Evolutionary conservation across 2,888 invertebrate species (phyloP).

Genomic region (Tetragonula carbonaria): DNA sequence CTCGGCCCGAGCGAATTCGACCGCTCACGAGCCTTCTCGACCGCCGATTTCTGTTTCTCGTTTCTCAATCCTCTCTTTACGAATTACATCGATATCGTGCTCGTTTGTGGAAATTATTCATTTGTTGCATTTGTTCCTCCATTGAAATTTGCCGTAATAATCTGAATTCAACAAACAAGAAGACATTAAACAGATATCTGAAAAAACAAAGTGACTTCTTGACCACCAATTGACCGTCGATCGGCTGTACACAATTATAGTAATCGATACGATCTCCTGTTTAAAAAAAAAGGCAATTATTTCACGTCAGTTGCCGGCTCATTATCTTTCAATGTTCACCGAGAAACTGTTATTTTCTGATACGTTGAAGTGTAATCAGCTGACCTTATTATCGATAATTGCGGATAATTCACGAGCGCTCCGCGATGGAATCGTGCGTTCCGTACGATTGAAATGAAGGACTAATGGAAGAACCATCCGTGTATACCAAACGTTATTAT

Average conservation of each 20-base stretch:
- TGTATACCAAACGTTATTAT: conserved; percentile 25
- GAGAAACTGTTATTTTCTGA: conserved; percentile 23
- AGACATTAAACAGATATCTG: neutral
- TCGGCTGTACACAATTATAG: conserved; percentile 14
- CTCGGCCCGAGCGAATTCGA: conserved; percentile 14
- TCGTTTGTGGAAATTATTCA: neutral
- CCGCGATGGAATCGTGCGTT: neutral
- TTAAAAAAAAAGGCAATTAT: conserved; percentile 34
- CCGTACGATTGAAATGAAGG: conserved; percentile 46
- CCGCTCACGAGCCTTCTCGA: conserved; percentile 23
- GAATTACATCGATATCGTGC: conserved; percentile 6
- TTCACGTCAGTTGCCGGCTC: conserved; percentile 12
- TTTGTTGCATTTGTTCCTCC: too few species aligned
- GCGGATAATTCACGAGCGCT: conserved; percentile 26
- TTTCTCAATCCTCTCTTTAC: conserved; percentile 12
- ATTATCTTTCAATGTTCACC: conserved; percentile 41
- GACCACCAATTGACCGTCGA: conserved; percentile 3
- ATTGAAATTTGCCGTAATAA: neutral
- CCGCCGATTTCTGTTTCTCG: conserved; percentile 10
- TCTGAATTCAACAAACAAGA: neutral
- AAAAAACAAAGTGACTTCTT: conserved; percentile 19
- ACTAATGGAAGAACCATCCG: conserved; percentile 5
- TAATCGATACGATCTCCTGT: conserved; percentile 33
- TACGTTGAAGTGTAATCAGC: conserved; percentile 24
- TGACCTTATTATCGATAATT: conserved; percentile 47